phyloP scores from a whole-genome alignment of 2,888 invertebrate genomes.

The Gerosis bhagava region DNA sequence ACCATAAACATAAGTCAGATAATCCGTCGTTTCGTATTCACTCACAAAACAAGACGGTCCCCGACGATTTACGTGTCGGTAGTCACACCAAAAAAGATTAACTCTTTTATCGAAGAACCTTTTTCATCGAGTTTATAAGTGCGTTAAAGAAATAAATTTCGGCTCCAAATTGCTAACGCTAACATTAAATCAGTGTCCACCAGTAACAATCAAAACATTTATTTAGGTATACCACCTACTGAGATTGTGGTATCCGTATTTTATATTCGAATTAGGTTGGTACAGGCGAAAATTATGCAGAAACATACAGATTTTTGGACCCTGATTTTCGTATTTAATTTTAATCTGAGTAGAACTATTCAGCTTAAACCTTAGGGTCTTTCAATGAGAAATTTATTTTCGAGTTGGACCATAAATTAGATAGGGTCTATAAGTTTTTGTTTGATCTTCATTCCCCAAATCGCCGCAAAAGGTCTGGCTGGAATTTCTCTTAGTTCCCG shows the following conservation, averaged over 20 bases:
- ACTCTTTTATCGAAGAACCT: conserved; percentile 35
- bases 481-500: conserved; percentile 52
- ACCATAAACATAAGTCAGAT: conserved; percentile 40
- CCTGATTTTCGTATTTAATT: no score
- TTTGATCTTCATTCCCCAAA: conserved; percentile 37
- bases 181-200: conserved; percentile 42
- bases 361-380: conserved; percentile 19
- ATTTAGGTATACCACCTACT: conserved; percentile 44
- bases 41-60: conserved; percentile 28
- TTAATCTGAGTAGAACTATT: no score
- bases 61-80: conserved; percentile 42
- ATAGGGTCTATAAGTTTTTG: conserved; percentile 42
- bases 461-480: conserved; percentile 39
- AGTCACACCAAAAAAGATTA: conserved; percentile 43
- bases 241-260: conserved; percentile 27
- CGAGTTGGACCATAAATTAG: conserved; percentile 33
- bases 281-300: conserved; percentile 20
- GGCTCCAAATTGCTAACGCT: conserved; percentile 37
- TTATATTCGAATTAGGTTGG: conserved; percentile 13
- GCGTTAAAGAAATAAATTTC: conserved; percentile 24
- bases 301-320: background rate
- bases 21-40: conserved; percentile 38
- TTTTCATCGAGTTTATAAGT: conserved; percentile 34
- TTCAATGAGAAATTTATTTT: conserved; percentile 18
- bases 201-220: conserved; percentile 39